Percentiles rank a stretch among this genome's conserved stretches.
These are phyloP conservation scores for Deladenus siricidicola DNA, from an alignment of 2,888 invertebrate genomes.

Conservation along the genomic window DNA sequence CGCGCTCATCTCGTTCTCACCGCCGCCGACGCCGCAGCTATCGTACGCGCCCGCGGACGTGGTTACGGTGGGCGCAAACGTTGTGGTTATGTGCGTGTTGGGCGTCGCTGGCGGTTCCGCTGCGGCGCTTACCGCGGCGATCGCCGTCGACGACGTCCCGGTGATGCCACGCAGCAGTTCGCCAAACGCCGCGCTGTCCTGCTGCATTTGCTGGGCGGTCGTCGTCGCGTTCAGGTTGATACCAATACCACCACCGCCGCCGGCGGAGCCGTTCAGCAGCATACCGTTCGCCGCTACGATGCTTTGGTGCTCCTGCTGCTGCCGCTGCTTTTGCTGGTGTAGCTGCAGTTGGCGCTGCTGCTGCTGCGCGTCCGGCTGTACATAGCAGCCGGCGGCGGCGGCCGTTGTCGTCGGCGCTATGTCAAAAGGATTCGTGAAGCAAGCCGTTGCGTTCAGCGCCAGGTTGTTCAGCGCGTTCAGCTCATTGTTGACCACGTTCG, in stretches of 20 bases:
- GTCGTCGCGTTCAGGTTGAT: background rate
- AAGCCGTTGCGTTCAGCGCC: no score
- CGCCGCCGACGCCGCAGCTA: background rate
- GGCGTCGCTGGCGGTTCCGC: background rate
- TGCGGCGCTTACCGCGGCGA: background rate
- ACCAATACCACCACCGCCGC: background rate
- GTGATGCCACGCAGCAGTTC: no score
- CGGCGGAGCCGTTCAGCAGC: background rate
- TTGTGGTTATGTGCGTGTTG: background rate
- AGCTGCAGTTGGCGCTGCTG: no score
- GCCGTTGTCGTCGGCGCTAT: no score
- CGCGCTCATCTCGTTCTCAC: background rate
- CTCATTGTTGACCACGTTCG: background rate
- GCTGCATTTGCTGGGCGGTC: no score
- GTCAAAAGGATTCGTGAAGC: no score
- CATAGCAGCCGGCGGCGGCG: no score
- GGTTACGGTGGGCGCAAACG: background rate
- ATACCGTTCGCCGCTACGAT: background rate
- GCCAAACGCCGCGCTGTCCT: no score
- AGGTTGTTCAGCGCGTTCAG: background rate
- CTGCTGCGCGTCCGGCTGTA: no score
- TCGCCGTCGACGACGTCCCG: background rate
- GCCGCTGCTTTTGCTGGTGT: background rate
- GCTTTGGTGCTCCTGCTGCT: background rate
- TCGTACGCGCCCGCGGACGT: background rate